Evolutionary conservation across 2,113 vertebrate species (phyloP), one percentile per base, ranked within the genome.

Genomic region (Cinclus mexicanus): DNA sequence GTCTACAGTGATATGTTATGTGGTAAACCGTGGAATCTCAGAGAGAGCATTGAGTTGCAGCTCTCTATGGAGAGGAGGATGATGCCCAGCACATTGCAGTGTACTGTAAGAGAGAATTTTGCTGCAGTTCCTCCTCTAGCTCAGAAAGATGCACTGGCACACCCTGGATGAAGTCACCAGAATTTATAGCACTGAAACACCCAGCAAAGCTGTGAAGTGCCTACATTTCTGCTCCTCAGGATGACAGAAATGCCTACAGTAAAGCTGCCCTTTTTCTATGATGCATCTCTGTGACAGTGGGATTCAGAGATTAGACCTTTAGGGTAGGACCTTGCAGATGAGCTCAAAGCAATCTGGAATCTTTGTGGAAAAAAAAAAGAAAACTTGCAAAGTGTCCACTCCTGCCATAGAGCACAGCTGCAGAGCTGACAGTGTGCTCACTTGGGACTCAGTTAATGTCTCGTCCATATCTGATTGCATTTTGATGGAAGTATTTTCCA

Each of bases 401-500:
- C 16, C 57, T 94, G 61, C 61, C 61, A 35, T 0, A 29, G 6
- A 91, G 44, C 42, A 84, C 83, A 96, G 77, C 81, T 96, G 84
- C 87, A 76, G 69, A 87, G 84, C 65, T 93, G 69, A 82, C 65
- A 82, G 65, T 52, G 60, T 69, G 49, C 75, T 96, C 87, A 91
- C 52, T 74, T 87, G 84, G 87, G 87, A 91, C 81, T 89, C 25
- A 8, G 60, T 87, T 89, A 91, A 89, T 71, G 49, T 87, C 78
- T 93, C 52, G 44, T 89, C 84, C 1, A 2, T 82, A 67, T 75
- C 56, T 85, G 87, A 93, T 90, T 93, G 69, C 56, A 79, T 94
- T 94, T 89, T 94, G 90, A 79, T 91, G 74, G 37, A 94, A 89
- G 69, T 68, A 78, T 94, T 93, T 93, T 70, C 79, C 72, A 75